These are phyloP conservation scores for Diuraphis noxia DNA, from an alignment of 1,140 invertebrate species.

Conservation along the genomic window DNA sequence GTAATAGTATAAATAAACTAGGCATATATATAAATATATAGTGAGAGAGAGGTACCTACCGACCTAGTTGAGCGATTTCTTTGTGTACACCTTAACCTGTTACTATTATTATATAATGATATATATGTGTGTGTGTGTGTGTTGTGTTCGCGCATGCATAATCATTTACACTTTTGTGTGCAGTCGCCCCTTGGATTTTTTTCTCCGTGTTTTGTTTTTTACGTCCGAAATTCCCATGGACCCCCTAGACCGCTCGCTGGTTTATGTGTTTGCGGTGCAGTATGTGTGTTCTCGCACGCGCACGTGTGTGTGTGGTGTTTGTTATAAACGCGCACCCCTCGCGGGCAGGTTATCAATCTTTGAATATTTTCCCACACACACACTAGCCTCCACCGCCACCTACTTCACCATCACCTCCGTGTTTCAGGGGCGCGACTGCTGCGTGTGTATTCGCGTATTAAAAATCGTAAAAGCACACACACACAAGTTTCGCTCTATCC, in stretches of 20 bases:
- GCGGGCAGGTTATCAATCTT: conserved; percentile 17
- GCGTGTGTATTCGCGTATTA: neutral
- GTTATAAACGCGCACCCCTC: conserved; percentile 1
- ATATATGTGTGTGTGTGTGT: neutral
- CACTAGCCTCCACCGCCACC: neutral
- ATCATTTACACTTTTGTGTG: conserved; percentile 24
- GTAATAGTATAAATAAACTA: neutral
- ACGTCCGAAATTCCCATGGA: conserved; percentile 46
- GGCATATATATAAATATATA: neutral
- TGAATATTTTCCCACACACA: conserved; percentile 25
- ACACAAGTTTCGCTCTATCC: neutral
- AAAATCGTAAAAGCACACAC: conserved; percentile 24
- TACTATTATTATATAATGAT: conserved; percentile 33
- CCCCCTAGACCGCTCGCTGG: conserved; percentile 4
- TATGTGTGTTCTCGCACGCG: neutral
- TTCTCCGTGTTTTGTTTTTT: neutral
- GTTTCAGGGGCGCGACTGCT: neutral
- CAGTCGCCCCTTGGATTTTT: conserved; percentile 28
- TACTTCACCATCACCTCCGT: neutral
- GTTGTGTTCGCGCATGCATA: neutral
- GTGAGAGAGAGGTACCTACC: neutral
- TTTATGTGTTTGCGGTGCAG: neutral
- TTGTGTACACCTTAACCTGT: conserved; percentile 27
- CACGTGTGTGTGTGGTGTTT: neutral
- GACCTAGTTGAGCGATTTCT: conserved; percentile 39